Percentiles rank a stretch among this genome's conserved stretches.
These are phyloP conservation scores for Callyntrura sp. DNA, from an alignment of 2,888 invertebrate species.

Conservation along the genomic window DNA sequence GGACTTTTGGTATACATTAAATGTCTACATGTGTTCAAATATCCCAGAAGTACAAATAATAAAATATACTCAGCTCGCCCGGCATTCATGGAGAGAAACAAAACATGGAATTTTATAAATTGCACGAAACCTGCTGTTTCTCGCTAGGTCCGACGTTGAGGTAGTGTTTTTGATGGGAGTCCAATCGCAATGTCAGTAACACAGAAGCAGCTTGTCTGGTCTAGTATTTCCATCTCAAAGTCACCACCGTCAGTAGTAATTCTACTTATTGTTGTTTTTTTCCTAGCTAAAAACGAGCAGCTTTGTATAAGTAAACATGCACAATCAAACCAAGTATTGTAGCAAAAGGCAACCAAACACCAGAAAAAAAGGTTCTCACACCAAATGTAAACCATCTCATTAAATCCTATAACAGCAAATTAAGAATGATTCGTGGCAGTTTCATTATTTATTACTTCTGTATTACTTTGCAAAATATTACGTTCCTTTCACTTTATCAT, in stretches of 20 bases:
- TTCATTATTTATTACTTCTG: conserved; percentile 10
- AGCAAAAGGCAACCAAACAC: not conserved
- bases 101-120: not conserved
- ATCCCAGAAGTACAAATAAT: not conserved
- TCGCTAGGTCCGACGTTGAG: conserved; percentile 30
- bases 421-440: conserved; percentile 29
- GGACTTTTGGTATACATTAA: not conserved
- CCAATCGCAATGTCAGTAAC: conserved; percentile 47
- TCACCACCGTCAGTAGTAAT: conserved; percentile 3
- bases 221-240: not conserved
- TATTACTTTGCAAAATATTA: conserved; percentile 42
- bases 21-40: conserved; percentile 24
- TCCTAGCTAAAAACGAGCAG: not conserved
- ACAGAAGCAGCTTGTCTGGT: conserved; percentile 38
- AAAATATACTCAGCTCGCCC: conserved; percentile 10
- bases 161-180: conserved; percentile 23
- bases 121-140: conserved; percentile 58
- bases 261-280: conserved; percentile 18
- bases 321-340: not conserved
- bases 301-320: not conserved
- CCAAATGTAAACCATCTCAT: conserved; percentile 56
- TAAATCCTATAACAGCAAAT: conserved; percentile 9
- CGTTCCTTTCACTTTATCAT: conserved; percentile 10
- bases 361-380: conserved; percentile 55
- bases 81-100: conserved; percentile 18